Conservation (phyloP, 2,888 invertebrate genomes). For the Synanthedon tipuliformis region DNA sequence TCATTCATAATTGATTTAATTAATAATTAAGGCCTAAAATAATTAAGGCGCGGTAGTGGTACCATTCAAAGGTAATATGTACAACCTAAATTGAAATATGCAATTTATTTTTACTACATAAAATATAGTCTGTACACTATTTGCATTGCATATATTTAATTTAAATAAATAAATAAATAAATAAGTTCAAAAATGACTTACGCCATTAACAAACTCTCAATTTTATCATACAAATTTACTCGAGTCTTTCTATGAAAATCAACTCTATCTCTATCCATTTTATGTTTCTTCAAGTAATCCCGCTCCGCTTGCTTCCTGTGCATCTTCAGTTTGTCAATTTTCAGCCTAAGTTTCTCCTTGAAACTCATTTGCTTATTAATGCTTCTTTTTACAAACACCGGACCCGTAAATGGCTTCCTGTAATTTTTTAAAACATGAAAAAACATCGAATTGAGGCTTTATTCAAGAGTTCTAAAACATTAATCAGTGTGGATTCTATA, state of each 20-base stretch:
- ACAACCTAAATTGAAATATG: too few species aligned
- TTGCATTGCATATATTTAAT: neutral
- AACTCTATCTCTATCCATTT: constrained; percentile 31
- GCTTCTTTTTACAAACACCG: constrained; percentile 52
- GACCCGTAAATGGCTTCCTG: constrained; percentile 38
- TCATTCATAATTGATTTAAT: too few species aligned
- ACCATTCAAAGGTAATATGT: too few species aligned
- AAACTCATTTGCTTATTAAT: constrained; percentile 25
- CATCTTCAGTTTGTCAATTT: constrained; percentile 44
- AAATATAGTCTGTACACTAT: too few species aligned
- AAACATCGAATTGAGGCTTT: too few species aligned
- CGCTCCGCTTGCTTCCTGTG: constrained; percentile 33
- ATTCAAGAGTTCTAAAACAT: too few species aligned
- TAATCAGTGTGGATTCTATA: too few species aligned
- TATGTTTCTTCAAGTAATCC: constrained; percentile 32
- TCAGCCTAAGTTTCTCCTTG: constrained; percentile 45
- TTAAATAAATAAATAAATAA: neutral
- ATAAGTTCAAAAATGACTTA: constrained; percentile 44
- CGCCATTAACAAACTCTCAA: constrained; percentile 73
- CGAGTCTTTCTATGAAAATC: constrained; percentile 73
- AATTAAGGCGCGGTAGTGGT: too few species aligned
- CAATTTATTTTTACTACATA: too few species aligned
- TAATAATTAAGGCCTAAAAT: too few species aligned
- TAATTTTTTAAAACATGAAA: neutral
- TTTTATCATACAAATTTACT: constrained; percentile 71